Conservation (phyloP, 2,113 vertebrate species). For the Trochalopteron elliotii region DNA sequence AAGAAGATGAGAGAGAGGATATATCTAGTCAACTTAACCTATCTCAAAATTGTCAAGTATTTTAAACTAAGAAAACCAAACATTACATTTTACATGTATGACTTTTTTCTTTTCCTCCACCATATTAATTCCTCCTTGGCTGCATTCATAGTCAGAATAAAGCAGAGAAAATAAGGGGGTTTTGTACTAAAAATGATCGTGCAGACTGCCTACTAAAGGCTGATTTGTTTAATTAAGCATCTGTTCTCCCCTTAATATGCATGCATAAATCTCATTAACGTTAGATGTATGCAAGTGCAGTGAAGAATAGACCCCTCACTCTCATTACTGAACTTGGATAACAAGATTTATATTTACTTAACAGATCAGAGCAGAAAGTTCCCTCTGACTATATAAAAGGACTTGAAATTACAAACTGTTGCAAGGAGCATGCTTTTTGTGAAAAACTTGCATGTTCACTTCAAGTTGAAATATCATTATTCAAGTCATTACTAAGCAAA, state of each 20-base stretch:
- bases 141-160: slow-evolving; percentile 48
- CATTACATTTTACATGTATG: not conserved
- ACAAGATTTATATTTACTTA: slow-evolving; percentile 79
- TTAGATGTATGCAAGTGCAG: slow-evolving; percentile 70
- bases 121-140: slow-evolving; percentile 30
- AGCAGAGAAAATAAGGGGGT: slow-evolving; percentile 55
- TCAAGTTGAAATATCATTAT: slow-evolving; percentile 72
- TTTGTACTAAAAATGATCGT: slow-evolving; percentile 62
- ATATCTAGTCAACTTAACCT: slow-evolving; percentile 19
- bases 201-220: slow-evolving; percentile 63
- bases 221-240: slow-evolving; percentile 79
- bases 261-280: slow-evolving; percentile 72
- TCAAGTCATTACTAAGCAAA: slow-evolving; percentile 56
- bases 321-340: slow-evolving; percentile 73
- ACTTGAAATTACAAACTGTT: slow-evolving; percentile 59
- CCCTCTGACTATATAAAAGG: slow-evolving; percentile 66
- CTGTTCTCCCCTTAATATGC: slow-evolving; percentile 72
- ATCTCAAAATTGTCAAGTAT: slow-evolving; percentile 19
- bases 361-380: slow-evolving; percentile 71
- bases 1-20: not conserved
- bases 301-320: slow-evolving; percentile 69
- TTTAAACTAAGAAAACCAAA: not conserved
- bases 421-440: slow-evolving; percentile 52
- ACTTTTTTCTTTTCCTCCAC: slow-evolving; percentile 7
- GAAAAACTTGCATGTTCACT: slow-evolving; percentile 69